These are phyloP conservation scores for Agelastica alni DNA, from an alignment of 2,888 invertebrate species.

Conservation along the genomic window DNA sequence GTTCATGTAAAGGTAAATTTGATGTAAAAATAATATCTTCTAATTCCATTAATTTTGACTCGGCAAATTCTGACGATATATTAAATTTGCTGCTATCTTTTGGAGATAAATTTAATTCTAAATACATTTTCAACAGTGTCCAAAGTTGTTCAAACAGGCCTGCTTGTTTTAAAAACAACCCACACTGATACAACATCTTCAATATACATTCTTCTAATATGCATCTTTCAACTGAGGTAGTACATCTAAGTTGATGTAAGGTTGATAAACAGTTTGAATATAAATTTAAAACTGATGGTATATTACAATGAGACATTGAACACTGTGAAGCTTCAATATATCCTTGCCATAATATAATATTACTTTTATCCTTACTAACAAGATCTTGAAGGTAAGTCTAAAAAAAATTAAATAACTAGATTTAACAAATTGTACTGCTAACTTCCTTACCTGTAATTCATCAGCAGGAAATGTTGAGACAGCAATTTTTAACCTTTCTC, in stretches of 20 bases:
- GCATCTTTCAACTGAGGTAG: slow-evolving; percentile 48
- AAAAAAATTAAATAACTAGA: not conserved
- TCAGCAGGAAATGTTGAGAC: slow-evolving; percentile 63
- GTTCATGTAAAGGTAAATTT: slow-evolving; percentile 71
- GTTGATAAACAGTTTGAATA: slow-evolving; percentile 60
- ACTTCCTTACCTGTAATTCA: slow-evolving; percentile 55
- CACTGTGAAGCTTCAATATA: slow-evolving; percentile 60
- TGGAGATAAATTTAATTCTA: slow-evolving; percentile 67
- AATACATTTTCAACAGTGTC: slow-evolving; percentile 69
- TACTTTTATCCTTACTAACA: slow-evolving; percentile 58
- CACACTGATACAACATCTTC: slow-evolving; percentile 60
- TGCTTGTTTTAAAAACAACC: slow-evolving; percentile 68
- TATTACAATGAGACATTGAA: slow-evolving; percentile 67
- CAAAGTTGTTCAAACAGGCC: slow-evolving; percentile 78
- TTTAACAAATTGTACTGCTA: not conserved
- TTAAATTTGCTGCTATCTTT: slow-evolving; percentile 42
- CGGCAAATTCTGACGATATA: slow-evolving; percentile 49
- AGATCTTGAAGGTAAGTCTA: slow-evolving; percentile 55
- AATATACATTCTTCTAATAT: slow-evolving; percentile 54
- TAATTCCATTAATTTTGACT: slow-evolving; percentile 61
- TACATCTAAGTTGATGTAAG: slow-evolving; percentile 55
- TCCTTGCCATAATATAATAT: slow-evolving; percentile 60
- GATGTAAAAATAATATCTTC: slow-evolving; percentile 65
- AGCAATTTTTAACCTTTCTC: slow-evolving; percentile 58
- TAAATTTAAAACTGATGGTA: slow-evolving; percentile 62